Evolutionary conservation across 2,797 vertebrate species (phyloP).

Genomic region (Peromyscus nudipes): DNA sequence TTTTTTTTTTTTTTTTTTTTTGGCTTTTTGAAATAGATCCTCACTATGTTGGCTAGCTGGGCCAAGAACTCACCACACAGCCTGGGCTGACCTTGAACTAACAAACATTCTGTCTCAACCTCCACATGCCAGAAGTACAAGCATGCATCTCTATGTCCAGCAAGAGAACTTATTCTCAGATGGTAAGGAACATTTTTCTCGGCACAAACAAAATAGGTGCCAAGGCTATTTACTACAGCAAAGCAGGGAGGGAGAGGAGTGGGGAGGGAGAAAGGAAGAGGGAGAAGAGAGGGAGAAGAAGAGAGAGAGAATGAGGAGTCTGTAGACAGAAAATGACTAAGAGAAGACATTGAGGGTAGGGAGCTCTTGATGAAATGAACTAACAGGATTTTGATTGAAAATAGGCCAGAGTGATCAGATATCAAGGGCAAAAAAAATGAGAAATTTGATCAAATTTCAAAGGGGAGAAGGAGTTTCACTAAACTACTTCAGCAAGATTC

Average conservation of each 20-base stretch:
- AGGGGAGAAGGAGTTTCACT: neutral
- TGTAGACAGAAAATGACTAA: neutral
- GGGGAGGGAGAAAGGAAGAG: neutral
- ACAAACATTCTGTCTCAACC: neutral
- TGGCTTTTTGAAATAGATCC: neutral
- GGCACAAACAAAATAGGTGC: neutral
- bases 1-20: too few species aligned
- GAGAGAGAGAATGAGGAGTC: neutral
- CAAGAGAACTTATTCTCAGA: neutral
- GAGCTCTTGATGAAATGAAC: neutral
- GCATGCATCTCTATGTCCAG: neutral
- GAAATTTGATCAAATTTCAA: slow-evolving; percentile 18
- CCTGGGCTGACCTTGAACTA: neutral
- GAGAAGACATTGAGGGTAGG: neutral
- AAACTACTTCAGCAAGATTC: slow-evolving; percentile 25
- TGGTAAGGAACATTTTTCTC: neutral
- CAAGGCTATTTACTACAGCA: neutral
- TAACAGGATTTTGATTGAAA: slow-evolving; percentile 34
- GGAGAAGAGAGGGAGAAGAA: too few species aligned
- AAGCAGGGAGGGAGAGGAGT: neutral
- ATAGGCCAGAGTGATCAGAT: neutral
- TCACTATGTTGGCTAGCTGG: too few species aligned
- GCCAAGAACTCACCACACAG: neutral
- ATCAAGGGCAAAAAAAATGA: neutral
- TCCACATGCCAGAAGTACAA: neutral